These are phyloP conservation scores for Gonioctena quinquepunctata DNA, from an alignment of 1,140 invertebrate species.

Conservation along the genomic window DNA sequence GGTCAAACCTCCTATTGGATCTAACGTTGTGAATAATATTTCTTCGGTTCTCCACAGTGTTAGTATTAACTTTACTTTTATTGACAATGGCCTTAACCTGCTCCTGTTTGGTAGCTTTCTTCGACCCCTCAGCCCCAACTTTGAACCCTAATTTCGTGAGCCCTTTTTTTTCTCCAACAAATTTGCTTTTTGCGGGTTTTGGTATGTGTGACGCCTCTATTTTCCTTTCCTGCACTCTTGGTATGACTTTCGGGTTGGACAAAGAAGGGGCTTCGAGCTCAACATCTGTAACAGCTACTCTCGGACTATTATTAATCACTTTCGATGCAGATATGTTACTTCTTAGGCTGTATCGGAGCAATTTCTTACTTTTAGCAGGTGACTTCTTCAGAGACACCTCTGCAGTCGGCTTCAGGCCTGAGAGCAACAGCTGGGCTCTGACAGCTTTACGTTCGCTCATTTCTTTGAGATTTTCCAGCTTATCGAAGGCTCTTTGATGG, in stretches of 20 bases:
- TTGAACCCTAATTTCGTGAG: slow-evolving; percentile 23
- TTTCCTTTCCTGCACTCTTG: neutral
- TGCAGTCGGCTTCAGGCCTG: slow-evolving; percentile 28
- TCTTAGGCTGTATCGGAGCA: neutral
- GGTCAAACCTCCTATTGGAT: slow-evolving; percentile 33
- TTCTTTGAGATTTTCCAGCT: slow-evolving; percentile 68
- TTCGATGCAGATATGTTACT: neutral
- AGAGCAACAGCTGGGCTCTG: slow-evolving; percentile 53
- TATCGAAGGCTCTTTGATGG: slow-evolving; percentile 64
- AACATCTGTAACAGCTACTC: neutral
- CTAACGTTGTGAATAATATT: slow-evolving; percentile 26
- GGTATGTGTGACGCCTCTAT: neutral
- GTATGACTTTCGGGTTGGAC: neutral
- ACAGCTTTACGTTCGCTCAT: slow-evolving; percentile 59
- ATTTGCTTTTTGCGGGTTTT: neutral
- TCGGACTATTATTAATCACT: neutral
- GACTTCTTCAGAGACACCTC: neutral
- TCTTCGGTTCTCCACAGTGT: slow-evolving; percentile 18
- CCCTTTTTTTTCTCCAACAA: neutral
- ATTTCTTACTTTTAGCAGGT: neutral
- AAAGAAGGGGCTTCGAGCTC: neutral
- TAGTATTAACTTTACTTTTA: slow-evolving; percentile 18
- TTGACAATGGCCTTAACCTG: slow-evolving; percentile 14
- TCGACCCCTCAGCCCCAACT: neutral
- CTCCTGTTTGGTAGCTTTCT: slow-evolving; percentile 6